Evolutionary conservation across 2,113 vertebrate genomes (phyloP).

Genomic region (Oreochromis niloticus): DNA sequence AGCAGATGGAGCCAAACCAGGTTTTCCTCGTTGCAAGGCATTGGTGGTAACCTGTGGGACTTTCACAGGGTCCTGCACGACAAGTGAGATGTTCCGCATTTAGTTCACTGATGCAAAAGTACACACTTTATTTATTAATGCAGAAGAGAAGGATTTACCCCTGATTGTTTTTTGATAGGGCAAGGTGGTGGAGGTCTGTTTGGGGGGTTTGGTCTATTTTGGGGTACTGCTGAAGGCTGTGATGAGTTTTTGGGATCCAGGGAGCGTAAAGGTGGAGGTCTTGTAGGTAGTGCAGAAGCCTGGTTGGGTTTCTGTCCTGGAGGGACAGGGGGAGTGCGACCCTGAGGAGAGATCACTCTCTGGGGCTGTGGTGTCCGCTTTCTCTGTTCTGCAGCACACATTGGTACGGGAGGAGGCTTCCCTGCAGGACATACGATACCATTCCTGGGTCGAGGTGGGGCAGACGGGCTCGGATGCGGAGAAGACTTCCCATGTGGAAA

Average conservation of each 20-base stretch:
- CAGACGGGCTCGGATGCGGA: conserved; percentile 29
- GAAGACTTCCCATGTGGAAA: conserved; percentile 20
- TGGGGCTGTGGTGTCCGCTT: not conserved
- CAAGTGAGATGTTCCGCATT: not conserved
- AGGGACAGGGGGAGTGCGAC: not conserved
- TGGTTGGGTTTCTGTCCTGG: not conserved
- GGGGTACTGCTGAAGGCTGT: not conserved
- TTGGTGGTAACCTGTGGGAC: conserved; percentile 3
- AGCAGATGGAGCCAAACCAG: conserved; percentile 59
- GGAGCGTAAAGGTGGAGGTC: not conserved
- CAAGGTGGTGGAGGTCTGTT: conserved; percentile 71
- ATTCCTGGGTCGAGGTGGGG: conserved; percentile 35
- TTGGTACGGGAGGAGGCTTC: conserved; percentile 66
- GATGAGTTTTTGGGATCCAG: not conserved
- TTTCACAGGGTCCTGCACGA: conserved; percentile 24
- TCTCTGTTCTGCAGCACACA: not conserved
- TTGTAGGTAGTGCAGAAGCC: conserved; percentile 3
- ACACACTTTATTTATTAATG: not conserved
- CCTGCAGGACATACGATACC: conserved; percentile 44
- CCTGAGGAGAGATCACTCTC: conserved; percentile 12
- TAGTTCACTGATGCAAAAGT: not conserved
- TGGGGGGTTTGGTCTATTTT: conserved; percentile 64
- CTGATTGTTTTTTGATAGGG: conserved; percentile 43
- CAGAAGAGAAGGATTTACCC: conserved; percentile 10
- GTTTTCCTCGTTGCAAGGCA: conserved; percentile 38